These are phyloP conservation scores for Nylanderia fulva DNA, from an alignment of 1,140 invertebrate genomes.

Conservation along the genomic window DNA sequence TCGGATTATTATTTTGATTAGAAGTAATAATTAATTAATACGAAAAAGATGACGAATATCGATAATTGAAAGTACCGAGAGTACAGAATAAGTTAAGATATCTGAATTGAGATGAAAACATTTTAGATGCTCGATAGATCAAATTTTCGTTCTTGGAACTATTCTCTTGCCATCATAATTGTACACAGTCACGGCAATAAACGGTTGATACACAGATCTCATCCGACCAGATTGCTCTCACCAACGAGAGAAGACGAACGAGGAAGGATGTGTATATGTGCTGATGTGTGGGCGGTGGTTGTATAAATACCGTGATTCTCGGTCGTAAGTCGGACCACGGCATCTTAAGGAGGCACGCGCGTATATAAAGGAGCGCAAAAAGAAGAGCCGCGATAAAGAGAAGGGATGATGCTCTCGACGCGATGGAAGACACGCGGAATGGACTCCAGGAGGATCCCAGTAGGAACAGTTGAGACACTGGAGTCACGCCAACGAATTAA, in stretches of 20 bases:
- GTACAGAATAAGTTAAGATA: background rate
- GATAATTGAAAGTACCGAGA: background rate
- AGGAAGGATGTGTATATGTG: conserved; percentile 39
- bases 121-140: conserved; percentile 8
- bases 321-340: conserved; percentile 63
- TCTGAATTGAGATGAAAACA: background rate
- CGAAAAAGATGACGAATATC: no score
- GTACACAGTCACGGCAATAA: conserved; percentile 25
- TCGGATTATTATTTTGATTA: background rate
- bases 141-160: conserved; percentile 39
- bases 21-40: background rate
- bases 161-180: conserved; percentile 6
- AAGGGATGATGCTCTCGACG: conserved; percentile 22
- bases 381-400: conserved; percentile 55
- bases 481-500: conserved; percentile 69
- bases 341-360: conserved; percentile 64
- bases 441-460: conserved; percentile 1
- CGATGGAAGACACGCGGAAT: conserved; percentile 51
- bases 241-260: conserved; percentile 58
- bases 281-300: conserved; percentile 69
- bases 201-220: conserved; percentile 42
- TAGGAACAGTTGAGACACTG: conserved; percentile 59
- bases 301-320: conserved; percentile 71
- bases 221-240: conserved; percentile 51
- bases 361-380: conserved; percentile 66